Evolutionary conservation across 2,113 vertebrate species (phyloP).

Genomic region (Lanius ludovicianus): DNA sequence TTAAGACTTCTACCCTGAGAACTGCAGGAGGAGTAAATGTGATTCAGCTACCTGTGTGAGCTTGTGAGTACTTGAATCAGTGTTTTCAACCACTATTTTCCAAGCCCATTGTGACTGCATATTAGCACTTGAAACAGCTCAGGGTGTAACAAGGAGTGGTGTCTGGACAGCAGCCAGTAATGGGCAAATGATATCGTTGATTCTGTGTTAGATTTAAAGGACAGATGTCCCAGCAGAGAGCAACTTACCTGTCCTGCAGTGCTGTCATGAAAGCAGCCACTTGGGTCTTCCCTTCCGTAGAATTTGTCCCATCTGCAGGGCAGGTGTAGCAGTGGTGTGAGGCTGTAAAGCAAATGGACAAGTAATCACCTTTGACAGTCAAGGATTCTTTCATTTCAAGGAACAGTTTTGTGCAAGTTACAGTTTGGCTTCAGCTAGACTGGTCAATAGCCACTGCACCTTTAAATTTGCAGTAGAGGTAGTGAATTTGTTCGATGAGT

Average conservation of each 20-base stretch:
- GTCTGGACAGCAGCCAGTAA: background rate
- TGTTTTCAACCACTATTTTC: background rate
- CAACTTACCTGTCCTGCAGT: background rate
- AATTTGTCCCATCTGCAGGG: background rate
- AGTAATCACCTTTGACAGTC: background rate
- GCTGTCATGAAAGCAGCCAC: background rate
- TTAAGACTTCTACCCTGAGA: background rate
- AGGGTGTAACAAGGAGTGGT: background rate
- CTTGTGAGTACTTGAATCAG: background rate
- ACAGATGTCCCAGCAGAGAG: background rate
- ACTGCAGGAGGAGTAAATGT: background rate
- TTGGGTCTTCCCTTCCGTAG: background rate
- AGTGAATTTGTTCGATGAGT: background rate
- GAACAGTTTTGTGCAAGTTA: background rate
- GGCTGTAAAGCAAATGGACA: background rate
- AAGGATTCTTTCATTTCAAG: background rate
- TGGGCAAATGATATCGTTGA: background rate
- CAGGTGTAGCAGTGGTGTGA: background rate
- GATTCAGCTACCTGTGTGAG: background rate
- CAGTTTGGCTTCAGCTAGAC: background rate
- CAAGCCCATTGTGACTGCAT: background rate
- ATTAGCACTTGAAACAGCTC: background rate
- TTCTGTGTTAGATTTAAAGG: background rate
- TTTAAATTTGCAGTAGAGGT: background rate
- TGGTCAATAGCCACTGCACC: background rate